phyloP scores from a whole-genome alignment of 1,140 invertebrate genomes.

The Euura lappo region DNA sequence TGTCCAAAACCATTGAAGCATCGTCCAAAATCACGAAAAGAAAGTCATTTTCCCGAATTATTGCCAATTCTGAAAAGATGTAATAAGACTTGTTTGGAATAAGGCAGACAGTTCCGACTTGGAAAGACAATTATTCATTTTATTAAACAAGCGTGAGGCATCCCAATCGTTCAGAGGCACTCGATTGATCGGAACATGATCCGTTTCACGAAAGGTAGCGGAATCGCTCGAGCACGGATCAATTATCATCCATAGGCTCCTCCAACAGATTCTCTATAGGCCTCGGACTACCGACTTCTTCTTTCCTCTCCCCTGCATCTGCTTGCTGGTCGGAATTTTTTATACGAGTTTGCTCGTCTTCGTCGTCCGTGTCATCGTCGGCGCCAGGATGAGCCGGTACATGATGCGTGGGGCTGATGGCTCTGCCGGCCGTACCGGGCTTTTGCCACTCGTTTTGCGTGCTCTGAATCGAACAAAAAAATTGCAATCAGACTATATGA shows the following conservation, averaged over 20 bases:
- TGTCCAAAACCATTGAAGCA: no score
- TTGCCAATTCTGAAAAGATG: no score
- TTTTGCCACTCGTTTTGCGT: conserved; percentile 60
- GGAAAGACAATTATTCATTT: no score
- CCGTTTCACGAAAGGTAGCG: no score
- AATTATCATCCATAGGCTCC: conserved; percentile 31
- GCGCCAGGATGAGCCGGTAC: conserved; percentile 66
- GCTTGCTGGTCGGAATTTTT: conserved; percentile 9
- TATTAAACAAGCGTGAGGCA: no score
- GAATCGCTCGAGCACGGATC: no score
- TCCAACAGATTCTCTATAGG: conserved; percentile 49
- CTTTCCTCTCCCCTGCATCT: conserved; percentile 20
- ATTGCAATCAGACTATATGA: not conserved
- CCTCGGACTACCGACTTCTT: not conserved
- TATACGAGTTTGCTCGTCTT: conserved; percentile 47
- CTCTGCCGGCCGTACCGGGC: conserved; percentile 52
- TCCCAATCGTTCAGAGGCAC: no score
- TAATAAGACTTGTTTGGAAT: no score
- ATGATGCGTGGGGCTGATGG: conserved; percentile 44
- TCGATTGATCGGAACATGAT: no score
- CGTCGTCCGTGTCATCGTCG: conserved; percentile 60
- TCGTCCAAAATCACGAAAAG: no score
- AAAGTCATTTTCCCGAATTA: no score
- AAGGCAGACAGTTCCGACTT: no score
- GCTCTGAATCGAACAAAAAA: conserved; percentile 44